Evolutionary conservation across 2,888 invertebrate genomes (phyloP).

Genomic region (Emmelina monodactyla): DNA sequence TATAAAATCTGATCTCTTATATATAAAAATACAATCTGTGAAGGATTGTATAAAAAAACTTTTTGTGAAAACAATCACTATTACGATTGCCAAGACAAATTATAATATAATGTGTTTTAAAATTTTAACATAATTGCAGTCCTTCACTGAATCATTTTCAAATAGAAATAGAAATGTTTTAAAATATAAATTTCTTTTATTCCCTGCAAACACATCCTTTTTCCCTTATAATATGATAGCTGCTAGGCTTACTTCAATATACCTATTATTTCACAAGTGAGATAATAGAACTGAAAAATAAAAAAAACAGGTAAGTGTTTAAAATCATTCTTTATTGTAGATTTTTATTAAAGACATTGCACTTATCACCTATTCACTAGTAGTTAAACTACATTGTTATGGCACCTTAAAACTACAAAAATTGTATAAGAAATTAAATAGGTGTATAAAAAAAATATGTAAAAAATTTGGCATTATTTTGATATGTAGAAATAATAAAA

Average conservation of each 20-base stretch:
- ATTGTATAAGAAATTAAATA: slow-evolving; percentile 27
- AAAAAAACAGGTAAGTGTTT: slow-evolving; percentile 49
- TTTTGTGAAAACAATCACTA: slow-evolving; percentile 17
- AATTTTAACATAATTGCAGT: slow-evolving; percentile 23
- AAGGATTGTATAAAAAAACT: slow-evolving; percentile 30
- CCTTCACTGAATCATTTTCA: slow-evolving; percentile 42
- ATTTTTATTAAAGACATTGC: slow-evolving; percentile 25
- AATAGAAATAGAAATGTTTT: slow-evolving; percentile 42
- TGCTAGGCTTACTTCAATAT: too few relatives aligned
- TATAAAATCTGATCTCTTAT: slow-evolving; percentile 55
- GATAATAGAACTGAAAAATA: neutral
- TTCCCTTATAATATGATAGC: too few relatives aligned
- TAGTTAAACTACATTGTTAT: slow-evolving; percentile 51
- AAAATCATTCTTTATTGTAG: slow-evolving; percentile 28
- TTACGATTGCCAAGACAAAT: neutral
- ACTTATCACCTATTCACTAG: slow-evolving; percentile 27
- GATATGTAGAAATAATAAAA: slow-evolving; percentile 45
- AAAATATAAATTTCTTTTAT: too few relatives aligned
- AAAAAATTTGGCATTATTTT: slow-evolving; percentile 47
- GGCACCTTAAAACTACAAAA: slow-evolving; percentile 34
- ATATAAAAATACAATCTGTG: slow-evolving; percentile 45
- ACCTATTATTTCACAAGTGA: too few relatives aligned
- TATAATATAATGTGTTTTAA: slow-evolving; percentile 6
- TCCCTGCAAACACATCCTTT: too few relatives aligned
- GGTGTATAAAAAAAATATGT: slow-evolving; percentile 23